Evolutionary conservation across 2,113 vertebrate species (phyloP), one percentile per base, ranked within the genome.

Genomic region (Sprattus sprattus): DNA sequence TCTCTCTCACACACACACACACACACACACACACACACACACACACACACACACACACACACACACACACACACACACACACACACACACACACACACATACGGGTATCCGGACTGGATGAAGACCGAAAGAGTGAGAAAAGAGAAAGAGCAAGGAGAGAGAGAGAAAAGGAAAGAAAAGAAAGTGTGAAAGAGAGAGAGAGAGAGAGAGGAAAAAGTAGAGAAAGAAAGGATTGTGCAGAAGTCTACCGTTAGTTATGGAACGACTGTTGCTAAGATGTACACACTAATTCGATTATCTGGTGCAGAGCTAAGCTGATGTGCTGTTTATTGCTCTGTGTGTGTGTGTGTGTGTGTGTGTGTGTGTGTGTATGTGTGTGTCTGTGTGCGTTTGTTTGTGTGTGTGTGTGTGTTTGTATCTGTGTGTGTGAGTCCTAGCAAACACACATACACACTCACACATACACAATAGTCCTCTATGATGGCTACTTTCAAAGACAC

Each of bases 401-500:
- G 52, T 3, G 9, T 13, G 52, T 54, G 52, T 54, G 2, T 54
- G 52, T 49, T 4, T 54, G 3, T 54, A 15, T 49, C 8, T 54
- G 52, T 54, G 52, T 54, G 52, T 54, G 52, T 54, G 52, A 13
- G 52, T 54, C 8, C 13, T 8, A 13, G 52, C 13, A 11, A 13
- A 86, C 82, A 86, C 54, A 32, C 82, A 81, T 54, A 57, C 16
- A 50, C 67, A 44, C 32, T 54, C 64, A 86, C 85, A 86, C 54
- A 54, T 18, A 39, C 64, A 28, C 28, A 25, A 71, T 32, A 10
- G 64, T 10, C n/a, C 64, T 9, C 10, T 28, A 71, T 32, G 28
- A 71, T 25, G 90, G 84, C 57, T 85, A 86, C 86, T 90, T 71
- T 86, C 71, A 16, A 28, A 84, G 81, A 85, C 89, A 89, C 86